Conservation (phyloP, 1,140 invertebrate species). For the Physella acuta region DNA sequence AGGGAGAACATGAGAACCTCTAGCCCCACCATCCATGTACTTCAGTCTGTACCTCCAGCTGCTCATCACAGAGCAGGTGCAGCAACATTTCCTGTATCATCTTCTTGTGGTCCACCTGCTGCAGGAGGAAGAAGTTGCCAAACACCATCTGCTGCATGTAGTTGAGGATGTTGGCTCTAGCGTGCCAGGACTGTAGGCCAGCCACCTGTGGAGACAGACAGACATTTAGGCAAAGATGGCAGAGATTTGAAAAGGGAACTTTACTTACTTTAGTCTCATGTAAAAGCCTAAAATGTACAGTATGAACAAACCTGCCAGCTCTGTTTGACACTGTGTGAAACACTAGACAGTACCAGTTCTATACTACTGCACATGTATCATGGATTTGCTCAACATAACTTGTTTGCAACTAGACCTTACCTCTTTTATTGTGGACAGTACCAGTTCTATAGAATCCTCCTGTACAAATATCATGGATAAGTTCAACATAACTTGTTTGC, state of each 20-base stretch:
- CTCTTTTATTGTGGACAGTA: constrained; percentile 59
- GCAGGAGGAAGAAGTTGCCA: constrained; percentile 73
- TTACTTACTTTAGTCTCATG: no score
- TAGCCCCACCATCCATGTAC: no score
- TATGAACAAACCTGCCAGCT: not conserved
- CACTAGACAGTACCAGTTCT: no score
- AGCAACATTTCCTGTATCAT: constrained; percentile 49
- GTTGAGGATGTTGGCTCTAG: constrained; percentile 70
- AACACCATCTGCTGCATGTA: constrained; percentile 82
- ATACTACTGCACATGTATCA: not conserved
- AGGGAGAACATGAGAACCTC: no score
- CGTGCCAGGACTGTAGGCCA: constrained; percentile 73
- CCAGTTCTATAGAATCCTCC: constrained; percentile 63
- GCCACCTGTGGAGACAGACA: constrained; percentile 46
- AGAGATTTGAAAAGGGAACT: no score
- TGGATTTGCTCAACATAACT: no score
- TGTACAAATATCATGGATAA: constrained; percentile 63
- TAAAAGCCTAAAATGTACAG: no score
- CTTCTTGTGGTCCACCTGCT: constrained; percentile 36
- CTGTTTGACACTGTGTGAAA: not conserved
- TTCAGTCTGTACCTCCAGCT: constrained; percentile 55
- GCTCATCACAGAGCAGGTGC: constrained; percentile 55
- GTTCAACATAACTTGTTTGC: constrained; percentile 68
- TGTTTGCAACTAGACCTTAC: constrained; percentile 32
- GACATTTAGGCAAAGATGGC: no score